These are phyloP conservation scores for Pteronotus mesoamericanus DNA, from an alignment of 2,797 vertebrate genomes.

Conservation along the genomic window DNA sequence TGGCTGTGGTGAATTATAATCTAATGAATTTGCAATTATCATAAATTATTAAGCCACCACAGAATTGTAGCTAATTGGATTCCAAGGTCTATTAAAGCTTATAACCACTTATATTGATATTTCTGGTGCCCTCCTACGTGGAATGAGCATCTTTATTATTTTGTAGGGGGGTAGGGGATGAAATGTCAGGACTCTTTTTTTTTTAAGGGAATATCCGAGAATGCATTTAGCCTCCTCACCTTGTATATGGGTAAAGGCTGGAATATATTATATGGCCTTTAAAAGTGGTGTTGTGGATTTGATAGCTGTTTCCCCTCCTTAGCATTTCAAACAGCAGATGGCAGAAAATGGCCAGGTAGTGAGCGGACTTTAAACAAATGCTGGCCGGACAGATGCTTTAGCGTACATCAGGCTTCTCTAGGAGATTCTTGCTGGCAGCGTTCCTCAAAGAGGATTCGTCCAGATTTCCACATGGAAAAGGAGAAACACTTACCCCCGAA, in stretches of 20 bases:
- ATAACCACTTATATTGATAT: conserved; percentile 40
- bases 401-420: background rate
- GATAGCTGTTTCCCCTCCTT: background rate
- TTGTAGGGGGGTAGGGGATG: background rate
- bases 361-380: background rate
- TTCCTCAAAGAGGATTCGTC: background rate
- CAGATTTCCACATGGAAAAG: background rate
- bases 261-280: background rate
- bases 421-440: background rate
- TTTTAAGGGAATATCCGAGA: background rate
- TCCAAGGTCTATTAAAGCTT: conserved; percentile 57
- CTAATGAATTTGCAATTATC: conserved; percentile 55
- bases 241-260: background rate
- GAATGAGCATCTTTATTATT: conserved; percentile 30
- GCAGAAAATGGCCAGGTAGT: background rate
- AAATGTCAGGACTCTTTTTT: conserved; percentile 30
- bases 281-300: background rate
- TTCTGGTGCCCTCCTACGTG: conserved; percentile 12
- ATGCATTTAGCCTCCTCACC: background rate
- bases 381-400: background rate
- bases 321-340: background rate
- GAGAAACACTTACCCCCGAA: background rate
- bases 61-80: conserved; percentile 62
- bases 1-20: conserved; percentile 34
- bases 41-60: conserved; percentile 56